Evolutionary conservation across 92 coral and sea anemone species (phyloP).

Genomic region (Phenganax marumi): DNA sequence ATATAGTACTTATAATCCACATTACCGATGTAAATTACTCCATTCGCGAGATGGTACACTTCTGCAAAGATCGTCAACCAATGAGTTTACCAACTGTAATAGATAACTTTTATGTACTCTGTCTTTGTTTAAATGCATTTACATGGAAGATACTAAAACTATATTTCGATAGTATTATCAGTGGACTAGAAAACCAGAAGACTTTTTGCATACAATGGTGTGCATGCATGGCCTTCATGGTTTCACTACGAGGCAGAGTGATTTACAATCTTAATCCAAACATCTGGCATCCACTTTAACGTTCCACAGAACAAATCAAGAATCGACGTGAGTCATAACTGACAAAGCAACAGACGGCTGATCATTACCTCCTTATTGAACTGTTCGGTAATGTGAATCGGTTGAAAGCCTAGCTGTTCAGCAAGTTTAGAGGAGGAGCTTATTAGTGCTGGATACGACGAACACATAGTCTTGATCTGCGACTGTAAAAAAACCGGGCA

Average conservation of each 20-base stretch:
- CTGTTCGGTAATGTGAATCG: slow-evolving; percentile 14
- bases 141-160: too few species aligned
- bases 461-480: slow-evolving; percentile 33
- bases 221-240: too few species aligned
- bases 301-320: too few species aligned
- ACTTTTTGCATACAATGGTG: too few species aligned
- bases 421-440: slow-evolving; percentile 7
- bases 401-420: slow-evolving; percentile 25
- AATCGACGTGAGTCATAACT: too few species aligned
- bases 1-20: not conserved
- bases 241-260: not conserved
- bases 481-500: slow-evolving; percentile 9
- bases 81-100: slow-evolving; percentile 65
- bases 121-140: too few species aligned
- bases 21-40: slow-evolving; percentile 56
- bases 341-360: not conserved
- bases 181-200: too few species aligned
- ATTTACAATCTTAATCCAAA: not conserved
- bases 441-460: slow-evolving; percentile 9
- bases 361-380: slow-evolving; percentile 28
- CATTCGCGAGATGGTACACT: slow-evolving; percentile 41
- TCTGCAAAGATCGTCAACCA: slow-evolving; percentile 64
- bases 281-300: not conserved
- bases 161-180: too few species aligned
- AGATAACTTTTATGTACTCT: not conserved